phyloP scores from a whole-genome alignment of 2,888 invertebrate genomes.

The Mechanitis messenoides region DNA sequence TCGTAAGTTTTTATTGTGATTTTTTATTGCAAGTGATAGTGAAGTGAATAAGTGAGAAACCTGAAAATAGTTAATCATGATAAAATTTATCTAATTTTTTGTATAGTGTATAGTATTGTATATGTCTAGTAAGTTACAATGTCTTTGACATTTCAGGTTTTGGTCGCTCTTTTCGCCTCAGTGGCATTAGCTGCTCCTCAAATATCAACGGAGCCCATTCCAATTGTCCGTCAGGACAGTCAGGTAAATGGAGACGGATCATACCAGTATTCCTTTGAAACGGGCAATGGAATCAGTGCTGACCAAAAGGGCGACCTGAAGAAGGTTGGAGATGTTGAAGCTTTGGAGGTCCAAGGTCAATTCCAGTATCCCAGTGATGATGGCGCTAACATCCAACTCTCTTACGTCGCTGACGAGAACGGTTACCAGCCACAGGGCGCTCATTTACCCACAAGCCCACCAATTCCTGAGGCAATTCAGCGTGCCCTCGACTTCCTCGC shows the following conservation, averaged over 20 bases:
- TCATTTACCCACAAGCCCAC: conserved; percentile 81
- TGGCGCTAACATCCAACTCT: conserved; percentile 78
- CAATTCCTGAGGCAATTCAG: conserved; percentile 82
- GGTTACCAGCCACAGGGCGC: conserved; percentile 81
- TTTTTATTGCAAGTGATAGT: conserved; percentile 23
- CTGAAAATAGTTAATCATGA: neutral
- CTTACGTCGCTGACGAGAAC: conserved; percentile 83
- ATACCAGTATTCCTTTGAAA: conserved; percentile 79
- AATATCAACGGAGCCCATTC: conserved; percentile 57
- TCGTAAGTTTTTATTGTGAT: conserved; percentile 55
- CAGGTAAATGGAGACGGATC: conserved; percentile 79
- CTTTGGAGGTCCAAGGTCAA: conserved; percentile 78
- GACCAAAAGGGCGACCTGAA: conserved; percentile 78
- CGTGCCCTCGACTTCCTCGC: conserved; percentile 81
- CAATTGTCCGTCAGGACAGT: conserved; percentile 76
- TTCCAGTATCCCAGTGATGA: conserved; percentile 81
- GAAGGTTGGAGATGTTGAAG: conserved; percentile 75
- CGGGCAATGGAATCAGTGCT: conserved; percentile 80
- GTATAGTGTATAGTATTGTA: neutral
- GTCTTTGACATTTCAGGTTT: conserved; percentile 46
- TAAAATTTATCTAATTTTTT: neutral
- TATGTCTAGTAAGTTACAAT: neutral
- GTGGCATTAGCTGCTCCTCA: conserved; percentile 59
- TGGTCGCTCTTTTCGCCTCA: conserved; percentile 39
- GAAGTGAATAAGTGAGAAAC: conserved; percentile 17